phyloP scores from a whole-genome alignment of 2,888 invertebrate genomes.

The Cheilosia impressa region DNA sequence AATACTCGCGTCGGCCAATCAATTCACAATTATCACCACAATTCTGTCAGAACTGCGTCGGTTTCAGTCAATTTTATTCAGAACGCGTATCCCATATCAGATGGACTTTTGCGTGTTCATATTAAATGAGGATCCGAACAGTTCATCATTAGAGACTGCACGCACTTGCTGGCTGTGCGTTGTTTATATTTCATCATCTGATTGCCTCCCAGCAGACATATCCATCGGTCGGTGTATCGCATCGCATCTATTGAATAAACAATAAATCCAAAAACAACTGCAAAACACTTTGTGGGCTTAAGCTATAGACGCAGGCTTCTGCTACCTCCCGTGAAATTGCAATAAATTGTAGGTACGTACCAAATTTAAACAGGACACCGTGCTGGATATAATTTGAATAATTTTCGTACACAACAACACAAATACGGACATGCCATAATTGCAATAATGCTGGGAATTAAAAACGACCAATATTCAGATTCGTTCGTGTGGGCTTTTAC shows the following conservation, averaged over 20 bases:
- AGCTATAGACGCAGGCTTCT: neutral
- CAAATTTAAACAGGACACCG: neutral
- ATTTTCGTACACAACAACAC: constrained; percentile 8
- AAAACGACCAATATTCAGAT: neutral
- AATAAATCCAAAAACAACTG: neutral
- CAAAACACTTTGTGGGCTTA: neutral
- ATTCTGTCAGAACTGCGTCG: neutral
- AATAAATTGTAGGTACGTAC: neutral
- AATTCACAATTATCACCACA: constrained; percentile 19
- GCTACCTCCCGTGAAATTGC: neutral
- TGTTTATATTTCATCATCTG: constrained; percentile 12
- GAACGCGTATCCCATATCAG: constrained; percentile 7
- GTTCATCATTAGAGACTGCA: neutral
- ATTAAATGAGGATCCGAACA: constrained; percentile 26
- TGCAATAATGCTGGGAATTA: constrained; percentile 21
- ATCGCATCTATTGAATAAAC: neutral
- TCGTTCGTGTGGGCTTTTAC: neutral
- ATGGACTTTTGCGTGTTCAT: constrained; percentile 11
- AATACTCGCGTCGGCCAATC: constrained; percentile 3
- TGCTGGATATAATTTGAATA: constrained; percentile 7
- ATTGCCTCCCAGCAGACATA: constrained; percentile 1
- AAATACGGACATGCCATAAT: neutral
- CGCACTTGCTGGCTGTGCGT: neutral
- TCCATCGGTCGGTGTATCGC: neutral
- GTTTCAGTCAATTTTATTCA: constrained; percentile 21